Conservation (phyloP, 2,113 vertebrate genomes). For the Campylomormyrus tamandua region DNA sequence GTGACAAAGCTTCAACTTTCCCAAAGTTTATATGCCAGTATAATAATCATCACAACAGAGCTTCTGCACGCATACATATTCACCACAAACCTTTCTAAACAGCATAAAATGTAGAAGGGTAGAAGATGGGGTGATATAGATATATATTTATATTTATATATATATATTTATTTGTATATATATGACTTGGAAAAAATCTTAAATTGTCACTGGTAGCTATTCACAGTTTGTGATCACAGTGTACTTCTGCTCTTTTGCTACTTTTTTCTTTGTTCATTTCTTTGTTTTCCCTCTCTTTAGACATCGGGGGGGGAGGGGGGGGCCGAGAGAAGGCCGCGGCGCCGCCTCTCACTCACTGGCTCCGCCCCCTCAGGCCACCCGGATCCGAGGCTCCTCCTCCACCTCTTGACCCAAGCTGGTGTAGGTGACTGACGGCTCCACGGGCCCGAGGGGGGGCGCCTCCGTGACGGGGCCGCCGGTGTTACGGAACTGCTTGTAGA, state of each 20-base stretch:
- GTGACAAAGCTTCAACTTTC: constrained; percentile 21
- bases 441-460: constrained; percentile 57
- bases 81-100: constrained; percentile 40
- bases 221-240: constrained; percentile 50
- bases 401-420: constrained; percentile 80
- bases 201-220: constrained; percentile 37
- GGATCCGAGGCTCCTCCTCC: constrained; percentile 76
- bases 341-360: constrained; percentile 27
- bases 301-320: constrained; percentile 54
- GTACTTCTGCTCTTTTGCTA: constrained; percentile 53
- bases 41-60: constrained; percentile 35
- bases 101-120: constrained; percentile 27
- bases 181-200: constrained; percentile 28
- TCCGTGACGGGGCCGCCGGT: constrained; percentile 69
- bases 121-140: constrained; percentile 21
- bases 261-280: constrained; percentile 53
- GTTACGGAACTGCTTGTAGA: constrained; percentile 94
- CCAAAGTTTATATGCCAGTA: constrained; percentile 31
- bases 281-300: constrained; percentile 67
- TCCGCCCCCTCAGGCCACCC: constrained; percentile 61
- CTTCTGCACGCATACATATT: constrained; percentile 37
- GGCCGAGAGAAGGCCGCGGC: constrained; percentile 47
- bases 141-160: constrained; percentile 33
- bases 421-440: constrained; percentile 87
- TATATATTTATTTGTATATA: constrained; percentile 26